Evolutionary conservation across 2,797 vertebrate species (phyloP).

Genomic region (Rhadinocentrus ornatus): DNA sequence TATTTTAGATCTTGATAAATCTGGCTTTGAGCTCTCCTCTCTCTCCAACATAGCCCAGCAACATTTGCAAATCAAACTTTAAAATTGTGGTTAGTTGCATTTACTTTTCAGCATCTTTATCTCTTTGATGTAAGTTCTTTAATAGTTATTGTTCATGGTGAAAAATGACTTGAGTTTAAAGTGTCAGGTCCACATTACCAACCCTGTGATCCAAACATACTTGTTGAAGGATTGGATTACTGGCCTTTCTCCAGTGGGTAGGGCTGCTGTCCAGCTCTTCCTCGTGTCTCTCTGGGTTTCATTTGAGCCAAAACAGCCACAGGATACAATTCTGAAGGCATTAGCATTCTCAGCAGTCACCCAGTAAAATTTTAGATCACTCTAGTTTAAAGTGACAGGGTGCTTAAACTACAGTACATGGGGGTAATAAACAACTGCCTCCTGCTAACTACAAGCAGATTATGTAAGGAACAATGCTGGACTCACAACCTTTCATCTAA

Average conservation of each 20-base stretch:
- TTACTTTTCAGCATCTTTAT: not conserved
- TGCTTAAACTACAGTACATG: constrained; percentile 80
- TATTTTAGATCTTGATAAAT: not conserved
- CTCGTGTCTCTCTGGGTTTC: constrained; percentile 84
- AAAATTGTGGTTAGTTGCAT: not conserved
- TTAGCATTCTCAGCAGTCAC: constrained; percentile 84
- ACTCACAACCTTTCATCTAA: constrained; percentile 65
- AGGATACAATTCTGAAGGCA: constrained; percentile 79
- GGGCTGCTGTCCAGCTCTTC: constrained; percentile 81
- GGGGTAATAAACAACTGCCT: constrained; percentile 83
- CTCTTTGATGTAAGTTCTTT: constrained; percentile 19
- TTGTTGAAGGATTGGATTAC: constrained; percentile 81
- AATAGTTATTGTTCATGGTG: constrained; percentile 14
- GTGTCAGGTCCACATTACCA: constrained; percentile 62
- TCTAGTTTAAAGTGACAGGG: constrained; percentile 86
- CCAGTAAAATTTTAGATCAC: constrained; percentile 83
- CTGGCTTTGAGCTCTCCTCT: not conserved
- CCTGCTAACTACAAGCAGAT: constrained; percentile 80
- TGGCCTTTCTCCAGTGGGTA: constrained; percentile 68
- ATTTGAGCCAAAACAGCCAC: constrained; percentile 85
- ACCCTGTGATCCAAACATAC: constrained; percentile 83
- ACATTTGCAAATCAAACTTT: not conserved
- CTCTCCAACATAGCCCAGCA: not conserved
- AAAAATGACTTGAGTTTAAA: constrained; percentile 17
- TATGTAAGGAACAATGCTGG: constrained; percentile 60